Evolutionary conservation across 2,113 vertebrate species (phyloP), one percentile per base, ranked within the genome.

Genomic region (Acrocephalus kingi): DNA sequence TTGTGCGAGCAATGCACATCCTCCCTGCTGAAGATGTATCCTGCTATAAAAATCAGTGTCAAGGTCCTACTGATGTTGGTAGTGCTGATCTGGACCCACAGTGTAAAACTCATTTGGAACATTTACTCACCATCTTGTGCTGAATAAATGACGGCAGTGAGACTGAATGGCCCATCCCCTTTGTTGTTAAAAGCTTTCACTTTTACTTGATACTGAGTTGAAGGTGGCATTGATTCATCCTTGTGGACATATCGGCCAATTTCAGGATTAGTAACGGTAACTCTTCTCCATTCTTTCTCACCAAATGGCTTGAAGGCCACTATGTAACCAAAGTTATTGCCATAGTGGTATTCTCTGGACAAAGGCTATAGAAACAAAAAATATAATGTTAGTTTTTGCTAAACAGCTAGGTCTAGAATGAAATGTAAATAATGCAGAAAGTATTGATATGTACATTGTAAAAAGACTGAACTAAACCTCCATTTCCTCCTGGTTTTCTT

Each of bases 291-390:
- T 76, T 99, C 98, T 6, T 92, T 80, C 11, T 97, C 97, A 66
- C 97, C 96, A 56, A 97, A 97, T 18, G 98, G 98, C 89, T 98
- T 99, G 97, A 99, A 99, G 52, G 99, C 98, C 84, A 99, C 98
- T 45, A 99, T 98, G 93, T 99, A 99, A 91, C 99, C 99, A 91
- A 99, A 99, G 89, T 99, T 98, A 58, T 98, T 98, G n/a, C 99
- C 99, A 21, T 98, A 99, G 96, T 99, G 99, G 96, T 99, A 99
- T 97, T 99, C 98, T 63, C 98, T 98, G 91, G 99, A 98, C 82
- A 99, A 98, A 67, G 99, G 99, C 99, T 99, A 87, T 61, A 84
- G 39, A 91, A 33, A 66, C 25, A 88, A 92, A 96, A 95, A 33
- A 78, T 12, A 63, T 72, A 73, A 45, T 1, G 43, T 72, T 51